Conservation (phyloP, 2,888 invertebrate genomes). For the Pterostichus niger region DNA sequence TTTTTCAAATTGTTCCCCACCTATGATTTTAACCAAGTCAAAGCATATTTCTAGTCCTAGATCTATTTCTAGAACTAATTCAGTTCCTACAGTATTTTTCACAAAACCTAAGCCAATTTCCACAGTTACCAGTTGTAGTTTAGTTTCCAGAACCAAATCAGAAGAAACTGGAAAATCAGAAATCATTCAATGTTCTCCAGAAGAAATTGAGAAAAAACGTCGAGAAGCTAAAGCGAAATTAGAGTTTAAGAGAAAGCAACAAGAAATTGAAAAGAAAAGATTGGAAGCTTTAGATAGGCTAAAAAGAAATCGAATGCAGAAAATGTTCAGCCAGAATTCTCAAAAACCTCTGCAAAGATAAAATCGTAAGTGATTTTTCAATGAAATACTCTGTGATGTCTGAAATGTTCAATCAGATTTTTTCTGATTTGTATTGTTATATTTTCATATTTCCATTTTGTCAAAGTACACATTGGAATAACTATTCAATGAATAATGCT, state of each 20-base stretch:
- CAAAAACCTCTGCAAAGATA: not conserved
- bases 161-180: constrained; percentile 36
- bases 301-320: constrained; percentile 75
- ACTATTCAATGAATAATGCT: not conserved
- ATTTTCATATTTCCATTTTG: constrained; percentile 8
- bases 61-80: constrained; percentile 53
- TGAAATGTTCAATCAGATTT: not conserved
- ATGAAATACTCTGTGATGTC: constrained; percentile 28
- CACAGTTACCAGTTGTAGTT: constrained; percentile 23
- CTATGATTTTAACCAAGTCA: not conserved
- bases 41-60: constrained; percentile 49
- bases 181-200: constrained; percentile 78
- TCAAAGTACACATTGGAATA: not conserved
- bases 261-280: constrained; percentile 78
- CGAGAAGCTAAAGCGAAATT: constrained; percentile 81
- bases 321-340: constrained; percentile 68
- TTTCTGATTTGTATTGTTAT: constrained; percentile 18
- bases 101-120: constrained; percentile 3
- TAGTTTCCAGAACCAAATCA: constrained; percentile 53
- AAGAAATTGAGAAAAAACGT: constrained; percentile 83
- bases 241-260: constrained; percentile 77
- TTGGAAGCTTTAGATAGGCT: constrained; percentile 76
- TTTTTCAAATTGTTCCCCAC: not conserved
- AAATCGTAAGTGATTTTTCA: constrained; percentile 14
- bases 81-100: constrained; percentile 46